phyloP scores from a whole-genome alignment of 2,888 invertebrate species.

The Dicycla oo region DNA sequence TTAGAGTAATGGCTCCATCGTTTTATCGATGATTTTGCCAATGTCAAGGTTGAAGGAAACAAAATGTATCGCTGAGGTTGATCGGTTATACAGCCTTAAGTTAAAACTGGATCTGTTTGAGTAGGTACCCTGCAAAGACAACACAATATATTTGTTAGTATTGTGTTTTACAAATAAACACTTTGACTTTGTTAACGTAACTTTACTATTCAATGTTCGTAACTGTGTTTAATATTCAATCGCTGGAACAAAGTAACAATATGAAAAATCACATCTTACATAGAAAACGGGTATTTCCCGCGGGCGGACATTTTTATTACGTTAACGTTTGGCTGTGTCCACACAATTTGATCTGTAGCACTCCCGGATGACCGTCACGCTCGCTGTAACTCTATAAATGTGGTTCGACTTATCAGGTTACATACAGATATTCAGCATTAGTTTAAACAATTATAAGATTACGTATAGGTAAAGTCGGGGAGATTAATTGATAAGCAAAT shows the following conservation, averaged over 20 bases:
- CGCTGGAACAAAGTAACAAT: constrained; percentile 22
- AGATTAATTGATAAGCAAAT: too few relatives aligned
- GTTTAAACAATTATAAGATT: neutral
- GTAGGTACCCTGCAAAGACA: too few relatives aligned
- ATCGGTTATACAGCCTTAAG: too few relatives aligned
- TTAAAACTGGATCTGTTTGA: too few relatives aligned
- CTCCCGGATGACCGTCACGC: constrained; percentile 50
- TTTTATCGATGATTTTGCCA: too few relatives aligned
- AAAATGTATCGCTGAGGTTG: too few relatives aligned
- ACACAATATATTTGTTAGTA: too few relatives aligned
- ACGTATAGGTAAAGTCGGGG: too few relatives aligned
- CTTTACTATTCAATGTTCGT: neutral
- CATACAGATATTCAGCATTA: constrained; percentile 11
- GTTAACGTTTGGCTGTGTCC: constrained; percentile 64
- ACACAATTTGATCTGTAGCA: constrained; percentile 70
- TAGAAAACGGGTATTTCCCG: constrained; percentile 78
- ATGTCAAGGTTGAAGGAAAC: too few relatives aligned
- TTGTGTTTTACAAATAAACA: neutral
- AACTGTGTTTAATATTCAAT: constrained; percentile 19
- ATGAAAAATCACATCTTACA: constrained; percentile 65
- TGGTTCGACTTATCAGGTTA: constrained; percentile 19
- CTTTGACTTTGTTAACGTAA: neutral
- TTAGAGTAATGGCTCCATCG: too few relatives aligned
- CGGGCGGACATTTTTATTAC: constrained; percentile 78
- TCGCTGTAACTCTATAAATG: constrained; percentile 27